Evolutionary conservation across 2,797 vertebrate genomes (phyloP).

Genomic region (Muscicapa comitata): DNA sequence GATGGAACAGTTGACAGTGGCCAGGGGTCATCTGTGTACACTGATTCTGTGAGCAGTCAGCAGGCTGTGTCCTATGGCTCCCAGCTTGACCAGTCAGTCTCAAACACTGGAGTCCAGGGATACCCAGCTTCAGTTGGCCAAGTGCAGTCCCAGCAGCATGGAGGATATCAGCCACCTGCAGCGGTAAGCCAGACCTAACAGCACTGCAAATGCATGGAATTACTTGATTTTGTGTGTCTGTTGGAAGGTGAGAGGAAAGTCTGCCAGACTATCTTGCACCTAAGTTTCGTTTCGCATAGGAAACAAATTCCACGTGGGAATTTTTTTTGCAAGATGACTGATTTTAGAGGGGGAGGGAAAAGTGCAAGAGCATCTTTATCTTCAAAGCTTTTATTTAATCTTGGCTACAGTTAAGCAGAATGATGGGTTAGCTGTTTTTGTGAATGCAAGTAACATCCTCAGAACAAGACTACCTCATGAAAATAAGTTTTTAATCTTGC

Average conservation of each 20-base stretch:
- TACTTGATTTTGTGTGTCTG: background rate
- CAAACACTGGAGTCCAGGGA: slow-evolving; percentile 69
- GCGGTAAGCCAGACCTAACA: slow-evolving; percentile 80
- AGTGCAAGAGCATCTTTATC: background rate
- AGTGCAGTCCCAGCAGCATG: slow-evolving; percentile 73
- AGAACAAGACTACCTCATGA: background rate
- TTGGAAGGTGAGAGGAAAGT: background rate
- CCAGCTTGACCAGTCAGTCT: slow-evolving; percentile 80
- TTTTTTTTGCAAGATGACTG: background rate
- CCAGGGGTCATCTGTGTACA: slow-evolving; percentile 89
- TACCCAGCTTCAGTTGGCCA: slow-evolving; percentile 75
- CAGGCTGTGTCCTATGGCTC: slow-evolving; percentile 87
- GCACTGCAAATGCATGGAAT: background rate
- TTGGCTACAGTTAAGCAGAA: background rate
- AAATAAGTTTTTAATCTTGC: background rate
- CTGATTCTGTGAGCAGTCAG: slow-evolving; percentile 86
- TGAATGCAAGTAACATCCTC: background rate
- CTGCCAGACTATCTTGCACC: background rate
- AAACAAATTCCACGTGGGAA: background rate
- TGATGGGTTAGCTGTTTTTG: background rate
- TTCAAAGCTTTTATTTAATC: background rate
- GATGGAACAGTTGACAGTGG: slow-evolving; percentile 89
- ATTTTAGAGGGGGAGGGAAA: background rate
- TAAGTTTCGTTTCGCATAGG: background rate
- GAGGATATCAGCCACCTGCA: slow-evolving; percentile 77